phyloP scores from a whole-genome alignment of 1,140 invertebrate species.

The Centruroides vittatus region DNA sequence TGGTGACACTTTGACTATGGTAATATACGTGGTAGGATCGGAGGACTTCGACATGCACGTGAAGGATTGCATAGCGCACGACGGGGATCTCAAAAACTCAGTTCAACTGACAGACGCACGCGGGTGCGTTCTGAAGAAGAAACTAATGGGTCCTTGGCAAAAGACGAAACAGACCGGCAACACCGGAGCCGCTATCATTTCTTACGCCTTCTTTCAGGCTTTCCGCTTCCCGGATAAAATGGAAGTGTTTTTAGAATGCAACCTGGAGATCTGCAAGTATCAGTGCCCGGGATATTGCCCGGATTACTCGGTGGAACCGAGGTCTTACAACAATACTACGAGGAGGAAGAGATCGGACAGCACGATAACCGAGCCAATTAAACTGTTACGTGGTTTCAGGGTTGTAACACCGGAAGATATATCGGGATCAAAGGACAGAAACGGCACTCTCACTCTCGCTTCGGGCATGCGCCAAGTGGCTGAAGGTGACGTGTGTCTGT shows the following conservation, averaged over 20 bases:
- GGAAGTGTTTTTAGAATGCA: conserved; percentile 68
- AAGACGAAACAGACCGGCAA: conserved; percentile 58
- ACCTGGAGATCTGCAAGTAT: conserved; percentile 66
- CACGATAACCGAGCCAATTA: conserved; percentile 5
- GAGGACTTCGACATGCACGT: conserved; percentile 56
- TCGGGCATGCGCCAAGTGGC: not conserved
- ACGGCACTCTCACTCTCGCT: not conserved
- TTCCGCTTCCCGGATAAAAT: conserved; percentile 79
- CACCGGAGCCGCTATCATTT: conserved; percentile 53
- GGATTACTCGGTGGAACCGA: not conserved
- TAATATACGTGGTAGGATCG: conserved; percentile 62
- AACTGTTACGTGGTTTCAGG: conserved; percentile 21
- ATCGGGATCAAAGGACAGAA: conserved; percentile 1
- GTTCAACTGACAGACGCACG: conserved; percentile 49
- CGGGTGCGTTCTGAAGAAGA: conserved; percentile 65
- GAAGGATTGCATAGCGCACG: conserved; percentile 58
- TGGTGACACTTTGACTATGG: conserved; percentile 63
- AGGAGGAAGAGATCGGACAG: not conserved
- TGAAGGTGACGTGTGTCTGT: conserved; percentile 31
- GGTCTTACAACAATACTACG: conserved; percentile 22
- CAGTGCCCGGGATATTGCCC: conserved; percentile 43
- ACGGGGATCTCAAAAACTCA: conserved; percentile 45
- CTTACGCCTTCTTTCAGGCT: conserved; percentile 64
- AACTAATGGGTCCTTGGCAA: conserved; percentile 67
- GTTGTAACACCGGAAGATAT: conserved; percentile 27